A percentile compares a stretch with the other conserved stretches of the same genome.
These are phyloP conservation scores for Plumapathes pennacea DNA, from an alignment of 92 coral and sea anemone species.

Conservation along the genomic window DNA sequence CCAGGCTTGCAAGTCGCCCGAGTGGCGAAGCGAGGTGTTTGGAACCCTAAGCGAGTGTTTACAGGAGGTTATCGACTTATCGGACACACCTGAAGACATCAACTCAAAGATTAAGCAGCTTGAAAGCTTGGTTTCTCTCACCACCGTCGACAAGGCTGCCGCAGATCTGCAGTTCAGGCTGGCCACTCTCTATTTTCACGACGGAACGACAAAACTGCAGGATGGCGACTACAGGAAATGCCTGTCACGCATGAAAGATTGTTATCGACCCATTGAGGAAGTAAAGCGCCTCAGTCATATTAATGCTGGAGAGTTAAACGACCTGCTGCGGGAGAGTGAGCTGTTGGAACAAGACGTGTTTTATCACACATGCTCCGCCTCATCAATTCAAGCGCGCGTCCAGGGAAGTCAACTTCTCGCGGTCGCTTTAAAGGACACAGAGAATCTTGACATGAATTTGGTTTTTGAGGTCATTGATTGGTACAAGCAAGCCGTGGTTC, in stretches of 20 bases:
- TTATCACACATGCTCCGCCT: slow-evolving; percentile 67
- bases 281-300: slow-evolving; percentile 53
- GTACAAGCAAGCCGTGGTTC: slow-evolving; percentile 76
- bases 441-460: slow-evolving; percentile 67
- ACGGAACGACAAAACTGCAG: slow-evolving; percentile 68
- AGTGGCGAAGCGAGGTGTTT: slow-evolving; percentile 61
- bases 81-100: slow-evolving; percentile 21
- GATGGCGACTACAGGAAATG: slow-evolving; percentile 65
- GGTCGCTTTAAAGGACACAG: slow-evolving; percentile 51
- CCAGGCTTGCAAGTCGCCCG: slow-evolving; percentile 34
- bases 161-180: slow-evolving; percentile 45
- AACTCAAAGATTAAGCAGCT: slow-evolving; percentile 45
- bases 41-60: slow-evolving; percentile 52
- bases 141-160: slow-evolving; percentile 13
- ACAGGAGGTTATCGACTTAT: slow-evolving; percentile 46
- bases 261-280: slow-evolving; percentile 84
- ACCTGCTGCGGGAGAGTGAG: slow-evolving; percentile 28
- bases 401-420: slow-evolving; percentile 62
- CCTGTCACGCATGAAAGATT: slow-evolving; percentile 74
- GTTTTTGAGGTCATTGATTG: slow-evolving; percentile 90
- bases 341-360: slow-evolving; percentile 64
- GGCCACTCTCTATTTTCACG: slow-evolving; percentile 61
- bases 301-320: slow-evolving; percentile 6
- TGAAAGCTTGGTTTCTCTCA: slow-evolving; percentile 13
- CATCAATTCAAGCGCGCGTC: slow-evolving; percentile 78